A percentile compares a stretch with the other conserved stretches of the same genome.
Conservation (phyloP, 2,113 vertebrate species). For the Eulemur macaco region DNA sequence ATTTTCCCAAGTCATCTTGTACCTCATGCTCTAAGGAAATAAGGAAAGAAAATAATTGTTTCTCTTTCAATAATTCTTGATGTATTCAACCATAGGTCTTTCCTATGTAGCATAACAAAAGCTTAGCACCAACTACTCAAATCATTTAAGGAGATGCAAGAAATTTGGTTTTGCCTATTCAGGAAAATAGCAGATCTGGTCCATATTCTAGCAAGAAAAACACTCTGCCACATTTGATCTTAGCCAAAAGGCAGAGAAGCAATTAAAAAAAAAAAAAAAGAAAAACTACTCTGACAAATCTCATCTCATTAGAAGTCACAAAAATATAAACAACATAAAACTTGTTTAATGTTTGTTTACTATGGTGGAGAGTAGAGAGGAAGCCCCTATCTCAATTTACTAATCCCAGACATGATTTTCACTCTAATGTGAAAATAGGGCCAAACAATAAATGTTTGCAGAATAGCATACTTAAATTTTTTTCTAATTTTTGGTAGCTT, state of each 20-base stretch:
- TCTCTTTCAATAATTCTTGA: conserved; percentile 17
- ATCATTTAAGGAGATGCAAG: neutral
- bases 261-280: too few relatives aligned
- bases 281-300: neutral
- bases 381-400: neutral
- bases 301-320: conserved; percentile 14
- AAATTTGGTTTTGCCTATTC: neutral
- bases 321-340: conserved; percentile 4
- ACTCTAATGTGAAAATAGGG: neutral
- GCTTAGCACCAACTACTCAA: neutral
- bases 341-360: neutral
- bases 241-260: too few relatives aligned
- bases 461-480: neutral
- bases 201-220: neutral
- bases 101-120: conserved; percentile 12
- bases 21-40: neutral
- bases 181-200: neutral
- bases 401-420: neutral
- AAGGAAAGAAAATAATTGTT: neutral
- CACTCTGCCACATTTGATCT: neutral
- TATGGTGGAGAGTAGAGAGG: neutral
- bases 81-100: neutral
- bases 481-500: conserved; percentile 39
- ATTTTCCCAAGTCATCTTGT: neutral
- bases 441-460: neutral